Evolutionary conservation across 2,888 invertebrate genomes (phyloP), one percentile per base, ranked within the genome.

Genomic region (Heliconius cydno): DNA sequence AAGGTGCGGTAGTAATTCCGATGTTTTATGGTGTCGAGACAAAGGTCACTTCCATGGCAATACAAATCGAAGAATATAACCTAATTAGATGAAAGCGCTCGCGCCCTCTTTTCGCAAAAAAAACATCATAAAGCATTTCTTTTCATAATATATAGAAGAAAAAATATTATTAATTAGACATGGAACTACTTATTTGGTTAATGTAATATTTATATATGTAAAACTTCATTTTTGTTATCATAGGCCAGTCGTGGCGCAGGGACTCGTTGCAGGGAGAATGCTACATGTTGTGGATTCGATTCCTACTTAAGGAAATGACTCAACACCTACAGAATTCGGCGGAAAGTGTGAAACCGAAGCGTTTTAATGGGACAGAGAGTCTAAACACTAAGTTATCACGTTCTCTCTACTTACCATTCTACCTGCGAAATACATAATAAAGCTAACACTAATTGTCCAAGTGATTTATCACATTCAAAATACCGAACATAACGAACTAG

Each of bases 21-120:
- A 78, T 83, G 71, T 76, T 81, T 80, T 77, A 76, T 76, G 65
- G 78, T 71, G 65, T 78, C 77, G 72, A 70, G 38, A 79, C 76
- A 84, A 82, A 84, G 84, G 86, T 82, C 85, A 84, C 79, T 78
- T 83, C 84, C 79, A 80, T 79, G 80, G 77, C 81, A 82, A 84
- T 82, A 82, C 83, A 84, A 46, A 84, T 85, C 83, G 81, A 82
- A 82, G 82, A 82, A 82, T 81, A 82, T 84, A 84, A 84, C 83
- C 84, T 85, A 85, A 85, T 85, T 85, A 84, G 81, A 73, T 81
- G 77, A 78, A 74, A 82, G 79, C 77, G 75, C 60, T 81, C 84
- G 80, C 85, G 76, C 80, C 85, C 76, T 80, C 46, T 81, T 81
- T 82, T 81, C 77, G 70, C 72, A 78, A 80, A 34, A 80, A 28